These are phyloP conservation scores for Synanthedon vespiformis DNA, from an alignment of 2,888 invertebrate species.

Conservation along the genomic window DNA sequence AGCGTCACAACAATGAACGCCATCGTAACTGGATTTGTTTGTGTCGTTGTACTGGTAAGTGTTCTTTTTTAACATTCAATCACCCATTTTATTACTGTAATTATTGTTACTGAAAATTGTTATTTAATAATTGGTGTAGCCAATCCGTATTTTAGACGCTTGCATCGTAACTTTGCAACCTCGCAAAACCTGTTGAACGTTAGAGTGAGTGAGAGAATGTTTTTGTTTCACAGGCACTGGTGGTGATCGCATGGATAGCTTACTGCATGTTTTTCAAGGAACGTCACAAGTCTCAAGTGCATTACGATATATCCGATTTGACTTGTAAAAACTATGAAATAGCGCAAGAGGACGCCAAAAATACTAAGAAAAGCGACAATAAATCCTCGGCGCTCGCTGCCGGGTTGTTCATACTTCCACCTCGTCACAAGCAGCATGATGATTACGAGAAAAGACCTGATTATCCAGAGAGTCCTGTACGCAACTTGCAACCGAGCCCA, in stretches of 20 bases:
- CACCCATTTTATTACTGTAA: too few relatives aligned
- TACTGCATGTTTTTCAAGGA: conserved; percentile 60
- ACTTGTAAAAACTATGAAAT: conserved; percentile 30
- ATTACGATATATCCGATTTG: conserved; percentile 44
- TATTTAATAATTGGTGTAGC: too few relatives aligned
- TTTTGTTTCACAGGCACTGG: conserved; percentile 32
- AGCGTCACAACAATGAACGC: conserved; percentile 36
- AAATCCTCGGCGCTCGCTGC: conserved; percentile 32
- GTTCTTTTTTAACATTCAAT: background rate
- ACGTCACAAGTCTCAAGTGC: conserved; percentile 43
- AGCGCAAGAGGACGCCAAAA: conserved; percentile 18
- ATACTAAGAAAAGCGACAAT: conserved; percentile 12
- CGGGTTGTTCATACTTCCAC: conserved; percentile 47
- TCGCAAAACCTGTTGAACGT: background rate
- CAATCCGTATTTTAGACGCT: too few relatives aligned
- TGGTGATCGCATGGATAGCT: conserved; percentile 47
- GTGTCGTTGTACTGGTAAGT: conserved; percentile 54
- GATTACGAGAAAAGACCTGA: conserved; percentile 46
- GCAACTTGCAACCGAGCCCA: conserved; percentile 17
- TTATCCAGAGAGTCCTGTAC: conserved; percentile 48
- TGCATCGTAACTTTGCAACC: background rate
- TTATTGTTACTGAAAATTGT: too few relatives aligned
- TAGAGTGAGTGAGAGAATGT: background rate
- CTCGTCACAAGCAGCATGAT: conserved; percentile 36
- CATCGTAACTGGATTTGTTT: conserved; percentile 45